These are phyloP conservation scores for Paedocypris micromegethes DNA, from an alignment of 2,797 vertebrate species.

Conservation along the genomic window DNA sequence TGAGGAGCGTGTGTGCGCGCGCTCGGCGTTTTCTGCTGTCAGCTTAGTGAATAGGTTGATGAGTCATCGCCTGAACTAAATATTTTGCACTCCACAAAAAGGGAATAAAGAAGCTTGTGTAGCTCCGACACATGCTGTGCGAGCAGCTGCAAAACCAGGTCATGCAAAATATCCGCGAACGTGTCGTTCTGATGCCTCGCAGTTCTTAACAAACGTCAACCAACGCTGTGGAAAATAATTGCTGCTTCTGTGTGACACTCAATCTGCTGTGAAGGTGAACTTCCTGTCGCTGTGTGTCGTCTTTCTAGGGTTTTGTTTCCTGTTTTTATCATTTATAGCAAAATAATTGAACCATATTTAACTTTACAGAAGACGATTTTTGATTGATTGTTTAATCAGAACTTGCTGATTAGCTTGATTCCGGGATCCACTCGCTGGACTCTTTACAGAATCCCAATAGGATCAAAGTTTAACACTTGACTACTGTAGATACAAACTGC, in stretches of 20 bases:
- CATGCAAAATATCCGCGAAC: constrained; percentile 11
- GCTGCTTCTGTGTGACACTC: background rate
- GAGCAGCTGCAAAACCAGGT: constrained; percentile 34
- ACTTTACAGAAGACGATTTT: no score
- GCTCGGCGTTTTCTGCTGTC: constrained; percentile 25
- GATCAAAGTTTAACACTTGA: no score
- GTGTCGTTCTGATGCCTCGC: constrained; percentile 5
- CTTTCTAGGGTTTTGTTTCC: no score
- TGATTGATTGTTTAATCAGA: no score
- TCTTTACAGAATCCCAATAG: no score
- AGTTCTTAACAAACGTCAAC: background rate
- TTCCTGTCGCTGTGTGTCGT: no score
- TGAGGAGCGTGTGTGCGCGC: background rate
- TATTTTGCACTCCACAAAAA: constrained; percentile 31
- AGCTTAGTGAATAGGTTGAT: constrained; percentile 35
- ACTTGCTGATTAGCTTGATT: no score
- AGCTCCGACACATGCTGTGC: constrained; percentile 22
- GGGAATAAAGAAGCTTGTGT: constrained; percentile 18
- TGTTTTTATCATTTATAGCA: no score
- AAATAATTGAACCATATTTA: no score
- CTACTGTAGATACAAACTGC: no score
- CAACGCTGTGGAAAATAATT: background rate
- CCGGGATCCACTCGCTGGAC: no score
- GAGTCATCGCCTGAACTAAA: constrained; percentile 40
- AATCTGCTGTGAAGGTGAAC: background rate